Evolutionary conservation across 2,113 vertebrate species (phyloP), one percentile per base, ranked within the genome.

Genomic region (Grantiella picta): DNA sequence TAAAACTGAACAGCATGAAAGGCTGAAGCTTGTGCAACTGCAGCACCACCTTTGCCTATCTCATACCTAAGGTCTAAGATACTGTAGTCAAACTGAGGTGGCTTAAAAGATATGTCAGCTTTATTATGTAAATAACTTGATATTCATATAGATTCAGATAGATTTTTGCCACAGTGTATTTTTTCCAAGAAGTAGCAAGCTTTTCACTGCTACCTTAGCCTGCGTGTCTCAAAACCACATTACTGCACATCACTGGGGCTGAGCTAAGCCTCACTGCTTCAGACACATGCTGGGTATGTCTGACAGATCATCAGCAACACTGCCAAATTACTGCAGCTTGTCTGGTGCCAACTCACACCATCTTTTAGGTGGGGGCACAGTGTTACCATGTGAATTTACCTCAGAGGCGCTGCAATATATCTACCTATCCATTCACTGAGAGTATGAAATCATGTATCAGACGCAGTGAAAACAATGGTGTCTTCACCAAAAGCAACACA

Each of bases 261-360:
- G 42, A 86, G 57, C n/a, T 28, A 65, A 75, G 29, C 36, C 60
- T 50, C 35, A 10, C 15, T 6, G 5, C 45, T 40, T 68, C 63
- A 52, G 19, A 40, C 0, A 2, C 28, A 35, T 36, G 47, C 53
- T 49, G n/a, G 28, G 31, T 35, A 72, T 5, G 0, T 36, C 35
- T 11, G 47, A 78, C 27, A 75, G 76, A 76, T 60, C 22, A 59
- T 61, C 68, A 86, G 25, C 27, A 61, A 27, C 25, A 7, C 66
- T 63, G 71, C 9, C 90, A 76, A 49, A 84, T 24, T 77, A 68
- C 0, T 45, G 12, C 69, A 69, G 11, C 24, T 25, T 59, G 35
- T 77, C 71, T 42, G 18, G 42, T 33, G 72, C 38, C 79, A 84
- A 29, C 15, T 52, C 49, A 28, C 36, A 31, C 21, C 3, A 4